phyloP scores from a whole-genome alignment of 2,113 vertebrate species.

The Pterocles gutturalis region DNA sequence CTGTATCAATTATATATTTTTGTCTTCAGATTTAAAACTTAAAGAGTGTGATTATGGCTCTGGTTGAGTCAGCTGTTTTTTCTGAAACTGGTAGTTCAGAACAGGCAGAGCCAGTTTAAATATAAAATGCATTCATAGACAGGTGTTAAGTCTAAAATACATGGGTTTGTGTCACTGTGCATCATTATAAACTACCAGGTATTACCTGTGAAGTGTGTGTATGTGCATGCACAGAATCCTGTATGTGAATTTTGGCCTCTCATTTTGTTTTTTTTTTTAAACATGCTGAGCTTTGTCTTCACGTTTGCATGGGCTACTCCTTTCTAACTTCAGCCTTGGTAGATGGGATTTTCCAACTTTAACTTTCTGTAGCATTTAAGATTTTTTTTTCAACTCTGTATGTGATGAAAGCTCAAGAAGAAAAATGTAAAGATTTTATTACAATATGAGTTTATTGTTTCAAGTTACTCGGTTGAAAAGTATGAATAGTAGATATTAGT shows the following conservation, averaged over 20 bases:
- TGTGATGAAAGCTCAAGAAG: neutral
- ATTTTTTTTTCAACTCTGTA: neutral
- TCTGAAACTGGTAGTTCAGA: neutral
- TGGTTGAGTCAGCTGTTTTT: neutral
- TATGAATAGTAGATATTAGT: neutral
- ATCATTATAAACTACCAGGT: neutral
- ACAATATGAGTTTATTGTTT: neutral
- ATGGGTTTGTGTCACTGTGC: neutral
- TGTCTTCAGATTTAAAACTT: neutral
- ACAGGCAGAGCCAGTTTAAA: neutral
- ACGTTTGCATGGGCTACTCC: neutral
- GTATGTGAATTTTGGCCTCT: neutral
- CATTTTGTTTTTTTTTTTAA: neutral
- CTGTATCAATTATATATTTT: neutral
- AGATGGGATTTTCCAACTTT: neutral
- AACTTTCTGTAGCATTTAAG: neutral
- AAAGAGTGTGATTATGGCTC: neutral
- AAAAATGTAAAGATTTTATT: neutral
- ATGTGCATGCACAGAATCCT: neutral
- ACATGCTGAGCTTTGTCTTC: neutral
- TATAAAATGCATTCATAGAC: neutral
- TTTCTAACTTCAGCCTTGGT: neutral
- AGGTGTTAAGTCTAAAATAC: neutral
- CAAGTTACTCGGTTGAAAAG: constrained; percentile 4
- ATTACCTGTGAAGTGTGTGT: neutral